Evolutionary conservation across 2,113 vertebrate genomes (phyloP), one percentile per base, ranked within the genome.

Genomic region (Chroicocephalus ridibundus): DNA sequence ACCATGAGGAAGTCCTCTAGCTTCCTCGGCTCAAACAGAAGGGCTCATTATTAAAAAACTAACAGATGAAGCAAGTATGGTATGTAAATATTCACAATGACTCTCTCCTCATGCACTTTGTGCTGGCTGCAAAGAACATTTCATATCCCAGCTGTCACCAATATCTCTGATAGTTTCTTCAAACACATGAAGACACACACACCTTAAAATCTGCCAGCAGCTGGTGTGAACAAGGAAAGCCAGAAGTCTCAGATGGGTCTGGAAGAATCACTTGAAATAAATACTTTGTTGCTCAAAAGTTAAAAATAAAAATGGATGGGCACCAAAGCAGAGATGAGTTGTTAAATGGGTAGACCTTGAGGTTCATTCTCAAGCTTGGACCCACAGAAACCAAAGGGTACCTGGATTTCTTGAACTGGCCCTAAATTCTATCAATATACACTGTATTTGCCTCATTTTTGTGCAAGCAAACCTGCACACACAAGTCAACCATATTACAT

Each of bases 121-220:
- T 74, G 47, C 42, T 88, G 57, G 32, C 44, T 94, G 90, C 81
- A 77, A 92, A 95, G 74, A 89, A 71, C 26, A 62, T 85, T 92
- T 88, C 86, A 93, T 88, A 96, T 78, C 83, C 78, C 85, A 87
- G 84, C 70, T 92, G 44, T 88, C 82, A 91, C 72, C 61, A 81
- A 6, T 83, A 78, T 13, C 44, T 82, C 34, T 26, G 36, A 96
- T 52, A 89, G 38, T 51, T 69, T 95, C 69, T 86, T 96, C 66
- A 96, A 94, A 78, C 84, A 81, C 5, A 55, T 4, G 20, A 26
- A 69, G 15, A 87, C 82, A 66, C n/a, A 55, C 58, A 72, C 52
- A 75, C 78, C 77, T 94, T 79, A 95, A 95, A 79, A 79, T 74
- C 15, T 93, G n/a, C 82, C 57, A 52, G 72, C 83, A 80, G 83